Conservation (phyloP, 2,113 vertebrate species). For the Rynchops niger region DNA sequence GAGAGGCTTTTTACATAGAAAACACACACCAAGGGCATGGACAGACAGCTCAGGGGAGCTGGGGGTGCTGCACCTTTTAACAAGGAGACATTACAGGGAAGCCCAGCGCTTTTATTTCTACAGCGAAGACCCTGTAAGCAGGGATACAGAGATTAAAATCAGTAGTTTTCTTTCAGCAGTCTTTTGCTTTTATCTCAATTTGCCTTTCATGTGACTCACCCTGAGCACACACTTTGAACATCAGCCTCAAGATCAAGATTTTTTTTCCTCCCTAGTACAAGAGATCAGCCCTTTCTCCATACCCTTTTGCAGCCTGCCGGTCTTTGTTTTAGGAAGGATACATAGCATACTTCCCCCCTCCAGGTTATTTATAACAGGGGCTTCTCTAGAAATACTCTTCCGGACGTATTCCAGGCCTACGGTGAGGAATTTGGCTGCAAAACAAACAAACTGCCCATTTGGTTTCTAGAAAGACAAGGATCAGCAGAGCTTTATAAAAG, state of each 20-base stretch:
- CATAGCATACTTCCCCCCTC: background rate
- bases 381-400: conserved; percentile 22
- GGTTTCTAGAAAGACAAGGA: conserved; percentile 1
- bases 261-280: background rate
- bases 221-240: background rate
- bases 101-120: background rate
- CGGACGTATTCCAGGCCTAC: background rate
- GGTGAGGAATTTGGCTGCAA: background rate
- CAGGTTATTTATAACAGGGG: background rate
- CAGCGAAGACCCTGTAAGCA: background rate
- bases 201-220: conserved; percentile 24
- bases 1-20: background rate
- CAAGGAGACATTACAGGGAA: background rate
- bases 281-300: background rate
- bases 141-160: background rate
- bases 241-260: conserved; percentile 9
- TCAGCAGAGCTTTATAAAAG: background rate
- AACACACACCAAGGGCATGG: background rate
- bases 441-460: background rate
- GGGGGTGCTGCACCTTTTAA: background rate
- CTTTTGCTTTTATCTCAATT: conserved; percentile 32
- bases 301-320: background rate
- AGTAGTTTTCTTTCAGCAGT: background rate
- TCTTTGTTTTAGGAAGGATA: background rate
- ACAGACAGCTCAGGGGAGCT: background rate